Evolutionary conservation across 2,113 vertebrate genomes (phyloP).

Genomic region (Xyrauchen texanus): DNA sequence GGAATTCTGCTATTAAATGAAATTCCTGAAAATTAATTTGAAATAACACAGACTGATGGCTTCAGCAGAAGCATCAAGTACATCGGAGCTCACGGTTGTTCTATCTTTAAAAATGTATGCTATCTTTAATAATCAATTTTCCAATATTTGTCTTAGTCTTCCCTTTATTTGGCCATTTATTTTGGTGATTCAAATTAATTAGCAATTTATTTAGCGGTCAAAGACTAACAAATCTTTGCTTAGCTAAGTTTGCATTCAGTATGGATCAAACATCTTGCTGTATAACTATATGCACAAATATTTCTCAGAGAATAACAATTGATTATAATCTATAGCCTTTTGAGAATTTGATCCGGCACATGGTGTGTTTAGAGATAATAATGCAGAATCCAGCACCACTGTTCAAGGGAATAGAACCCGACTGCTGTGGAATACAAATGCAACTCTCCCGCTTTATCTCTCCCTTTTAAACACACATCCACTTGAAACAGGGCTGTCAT

Average conservation of each 20-base stretch:
- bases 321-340: neutral
- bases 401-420: slow-evolving; percentile 10
- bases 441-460: slow-evolving; percentile 16
- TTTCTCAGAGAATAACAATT: slow-evolving; percentile 24
- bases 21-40: no score
- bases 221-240: neutral
- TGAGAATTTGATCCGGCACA: slow-evolving; percentile 19
- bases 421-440: slow-evolving; percentile 46
- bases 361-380: slow-evolving; percentile 44
- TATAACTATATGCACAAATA: neutral
- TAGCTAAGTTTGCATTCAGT: neutral
- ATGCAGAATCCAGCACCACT: slow-evolving; percentile 21
- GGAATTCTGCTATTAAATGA: no score
- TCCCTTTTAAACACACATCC: slow-evolving; percentile 10
- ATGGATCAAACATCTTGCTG: slow-evolving; percentile 20
- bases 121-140: no score
- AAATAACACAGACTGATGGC: no score
- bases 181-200: neutral
- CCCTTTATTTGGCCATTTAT: neutral
- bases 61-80: no score
- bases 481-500: slow-evolving; percentile 20
- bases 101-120: no score
- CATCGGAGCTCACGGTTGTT: no score
- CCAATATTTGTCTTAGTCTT: neutral
- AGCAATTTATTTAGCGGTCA: neutral